Conservation (phyloP, 2,797 vertebrate species). For the Syngnathus acus region DNA sequence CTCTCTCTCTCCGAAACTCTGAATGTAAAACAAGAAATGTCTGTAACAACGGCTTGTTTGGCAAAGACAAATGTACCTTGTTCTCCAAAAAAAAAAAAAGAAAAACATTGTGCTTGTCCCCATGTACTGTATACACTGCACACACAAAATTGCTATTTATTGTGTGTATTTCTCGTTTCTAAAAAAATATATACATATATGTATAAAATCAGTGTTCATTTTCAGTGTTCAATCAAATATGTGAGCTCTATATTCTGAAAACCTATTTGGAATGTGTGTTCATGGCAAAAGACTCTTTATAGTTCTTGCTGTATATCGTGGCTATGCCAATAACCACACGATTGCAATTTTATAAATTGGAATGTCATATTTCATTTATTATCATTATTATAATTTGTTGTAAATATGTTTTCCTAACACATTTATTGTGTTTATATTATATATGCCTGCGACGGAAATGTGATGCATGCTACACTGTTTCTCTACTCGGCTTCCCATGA, state of each 20-base stretch:
- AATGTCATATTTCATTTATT: slow-evolving; percentile 32
- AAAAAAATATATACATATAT: slow-evolving; percentile 13
- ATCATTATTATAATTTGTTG: slow-evolving; percentile 37
- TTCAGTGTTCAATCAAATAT: slow-evolving; percentile 52
- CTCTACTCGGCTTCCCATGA: slow-evolving; percentile 62
- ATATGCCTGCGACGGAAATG: slow-evolving; percentile 67
- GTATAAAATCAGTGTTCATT: slow-evolving; percentile 53
- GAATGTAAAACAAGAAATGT: slow-evolving; percentile 71
- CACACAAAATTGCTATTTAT: slow-evolving; percentile 55
- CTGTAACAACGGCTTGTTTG: slow-evolving; percentile 55
- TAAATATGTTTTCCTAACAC: slow-evolving; percentile 46
- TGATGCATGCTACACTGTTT: slow-evolving; percentile 69
- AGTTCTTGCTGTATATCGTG: slow-evolving; percentile 37
- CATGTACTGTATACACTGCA: slow-evolving; percentile 50
- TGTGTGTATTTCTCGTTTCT: slow-evolving; percentile 48
- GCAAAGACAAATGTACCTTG: slow-evolving; percentile 39
- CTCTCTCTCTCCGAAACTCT: slow-evolving; percentile 38
- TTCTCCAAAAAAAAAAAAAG: slow-evolving; percentile 27
- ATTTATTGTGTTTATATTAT: slow-evolving; percentile 31
- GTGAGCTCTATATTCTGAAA: slow-evolving; percentile 42
- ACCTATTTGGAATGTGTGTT: slow-evolving; percentile 43
- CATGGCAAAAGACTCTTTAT: slow-evolving; percentile 30
- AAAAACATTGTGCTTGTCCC: slow-evolving; percentile 54
- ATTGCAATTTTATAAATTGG: slow-evolving; percentile 60
- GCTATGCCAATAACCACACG: slow-evolving; percentile 46